Evolutionary conservation across 2,113 vertebrate species (phyloP).

Genomic region (Anthoscopus minutus): DNA sequence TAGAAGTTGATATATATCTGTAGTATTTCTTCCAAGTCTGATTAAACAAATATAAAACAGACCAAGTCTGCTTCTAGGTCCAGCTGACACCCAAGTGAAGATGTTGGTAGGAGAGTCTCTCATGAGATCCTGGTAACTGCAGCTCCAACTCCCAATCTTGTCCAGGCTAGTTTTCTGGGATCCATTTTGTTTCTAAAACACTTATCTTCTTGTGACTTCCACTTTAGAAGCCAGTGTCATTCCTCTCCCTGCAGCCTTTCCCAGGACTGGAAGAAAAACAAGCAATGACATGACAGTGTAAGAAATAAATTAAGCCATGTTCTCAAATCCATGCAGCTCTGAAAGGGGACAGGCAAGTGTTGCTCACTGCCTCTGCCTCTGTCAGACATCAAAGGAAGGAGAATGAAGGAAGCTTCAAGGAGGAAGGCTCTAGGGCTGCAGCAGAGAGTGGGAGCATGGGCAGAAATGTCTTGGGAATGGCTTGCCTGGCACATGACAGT

Average conservation of each 20-base stretch:
- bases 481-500: not conserved
- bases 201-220: not conserved
- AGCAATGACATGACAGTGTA: not conserved
- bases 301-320: fast-evolving
- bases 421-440: not conserved
- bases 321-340: not conserved
- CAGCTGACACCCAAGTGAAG: not conserved
- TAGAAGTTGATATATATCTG: not conserved
- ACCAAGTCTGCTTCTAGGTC: not conserved
- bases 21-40: not conserved
- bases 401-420: not conserved
- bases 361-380: not conserved
- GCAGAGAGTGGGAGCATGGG: not conserved
- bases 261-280: not conserved
- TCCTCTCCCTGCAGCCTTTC: not conserved
- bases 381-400: not conserved
- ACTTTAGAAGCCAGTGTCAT: not conserved
- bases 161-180: not conserved
- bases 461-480: not conserved
- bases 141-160: not conserved
- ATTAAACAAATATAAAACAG: conserved; percentile 1
- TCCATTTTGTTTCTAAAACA: not conserved
- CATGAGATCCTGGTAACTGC: not conserved
- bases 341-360: not conserved
- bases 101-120: not conserved